Percentiles rank a stretch among this genome's conserved stretches.
These are phyloP conservation scores for Numida meleagris DNA, from an alignment of 2,113 vertebrate genomes.

Conservation along the genomic window DNA sequence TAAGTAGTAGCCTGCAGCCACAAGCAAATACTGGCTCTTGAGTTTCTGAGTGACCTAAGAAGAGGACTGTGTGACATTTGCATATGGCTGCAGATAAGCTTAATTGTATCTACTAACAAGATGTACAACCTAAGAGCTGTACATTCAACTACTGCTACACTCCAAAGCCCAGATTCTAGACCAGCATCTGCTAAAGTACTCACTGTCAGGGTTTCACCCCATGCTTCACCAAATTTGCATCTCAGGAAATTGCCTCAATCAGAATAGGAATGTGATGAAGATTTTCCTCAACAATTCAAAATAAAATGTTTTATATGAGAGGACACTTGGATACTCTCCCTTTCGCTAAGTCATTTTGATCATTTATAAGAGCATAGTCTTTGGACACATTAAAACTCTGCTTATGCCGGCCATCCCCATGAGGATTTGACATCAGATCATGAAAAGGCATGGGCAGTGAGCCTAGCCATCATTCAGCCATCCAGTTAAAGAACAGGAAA, in stretches of 20 bases:
- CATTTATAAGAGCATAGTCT: background rate
- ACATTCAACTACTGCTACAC: background rate
- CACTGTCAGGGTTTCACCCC: background rate
- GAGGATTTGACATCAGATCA: background rate
- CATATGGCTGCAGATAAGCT: background rate
- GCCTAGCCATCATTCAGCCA: background rate
- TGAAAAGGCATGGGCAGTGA: background rate
- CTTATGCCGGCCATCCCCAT: background rate
- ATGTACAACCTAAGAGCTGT: background rate
- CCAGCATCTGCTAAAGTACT: background rate
- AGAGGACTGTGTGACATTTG: background rate
- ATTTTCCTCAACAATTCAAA: background rate
- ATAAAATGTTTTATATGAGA: background rate
- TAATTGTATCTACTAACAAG: background rate
- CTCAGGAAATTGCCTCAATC: background rate
- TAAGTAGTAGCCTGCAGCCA: background rate
- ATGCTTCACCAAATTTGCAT: background rate
- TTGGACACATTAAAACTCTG: background rate
- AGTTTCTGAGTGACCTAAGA: background rate
- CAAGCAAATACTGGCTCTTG: background rate
- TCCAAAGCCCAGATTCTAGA: background rate
- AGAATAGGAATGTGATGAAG: background rate
- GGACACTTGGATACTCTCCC: background rate
- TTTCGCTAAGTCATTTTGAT: background rate
- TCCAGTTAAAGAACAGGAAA: constrained; percentile 15